Evolutionary conservation across 2,113 vertebrate species (phyloP).

Genomic region (Nansenia antarctica): DNA sequence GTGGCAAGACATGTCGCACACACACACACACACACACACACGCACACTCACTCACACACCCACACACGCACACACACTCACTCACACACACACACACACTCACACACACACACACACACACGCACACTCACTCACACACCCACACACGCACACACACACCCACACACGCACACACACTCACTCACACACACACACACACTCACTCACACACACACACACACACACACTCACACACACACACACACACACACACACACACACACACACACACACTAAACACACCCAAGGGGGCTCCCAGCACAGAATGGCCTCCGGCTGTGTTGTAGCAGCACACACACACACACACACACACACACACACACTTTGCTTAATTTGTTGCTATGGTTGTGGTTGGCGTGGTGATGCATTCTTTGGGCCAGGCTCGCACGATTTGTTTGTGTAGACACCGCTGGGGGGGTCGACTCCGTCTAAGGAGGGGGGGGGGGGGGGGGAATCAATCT

Average conservation of each 20-base stretch:
- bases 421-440: slow-evolving; percentile 7
- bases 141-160: no score
- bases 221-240: background rate
- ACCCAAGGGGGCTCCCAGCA: background rate
- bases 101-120: background rate
- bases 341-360: no score
- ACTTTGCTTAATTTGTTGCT: background rate
- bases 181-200: background rate
- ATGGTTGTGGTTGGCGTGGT: slow-evolving; percentile 15
- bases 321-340: no score
- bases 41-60: background rate
- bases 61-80: background rate
- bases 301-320: background rate
- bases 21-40: background rate
- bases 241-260: background rate
- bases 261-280: background rate
- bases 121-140: no score
- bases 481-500: background rate
- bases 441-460: background rate
- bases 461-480: background rate
- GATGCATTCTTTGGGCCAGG: slow-evolving; percentile 5
- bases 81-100: background rate
- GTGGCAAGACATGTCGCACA: background rate
- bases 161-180: background rate
- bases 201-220: background rate